A percentile compares a stretch with the other conserved stretches of the same genome.
Conservation (phyloP, 2,888 invertebrate genomes). For the Harpalus rubripes region DNA sequence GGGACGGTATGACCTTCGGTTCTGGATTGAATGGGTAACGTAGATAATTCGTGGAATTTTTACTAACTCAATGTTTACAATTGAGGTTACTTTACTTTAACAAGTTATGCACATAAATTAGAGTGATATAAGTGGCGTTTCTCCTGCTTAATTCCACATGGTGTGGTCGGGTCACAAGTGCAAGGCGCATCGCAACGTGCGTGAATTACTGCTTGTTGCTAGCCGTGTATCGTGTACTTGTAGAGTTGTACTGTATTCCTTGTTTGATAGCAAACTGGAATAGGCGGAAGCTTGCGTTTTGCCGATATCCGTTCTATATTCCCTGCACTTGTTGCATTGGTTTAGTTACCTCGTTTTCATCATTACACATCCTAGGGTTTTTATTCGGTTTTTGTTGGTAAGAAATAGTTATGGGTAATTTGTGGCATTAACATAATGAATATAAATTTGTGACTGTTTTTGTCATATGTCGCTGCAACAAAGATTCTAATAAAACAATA, state of each 20-base stretch:
- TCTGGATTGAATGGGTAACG: too few relatives aligned
- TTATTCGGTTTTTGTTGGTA: background rate
- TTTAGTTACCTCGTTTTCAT: slow-evolving; percentile 50
- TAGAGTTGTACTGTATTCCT: slow-evolving; percentile 31
- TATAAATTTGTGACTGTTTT: background rate
- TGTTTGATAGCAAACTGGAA: slow-evolving; percentile 63
- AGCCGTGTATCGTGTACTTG: slow-evolving; percentile 17
- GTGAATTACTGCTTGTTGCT: slow-evolving; percentile 52
- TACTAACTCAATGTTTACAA: too few relatives aligned
- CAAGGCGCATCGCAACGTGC: background rate
- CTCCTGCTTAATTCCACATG: background rate
- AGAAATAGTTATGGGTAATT: background rate
- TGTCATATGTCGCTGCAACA: background rate
- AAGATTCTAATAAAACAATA: background rate
- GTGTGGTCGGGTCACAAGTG: slow-evolving; percentile 11
- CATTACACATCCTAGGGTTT: background rate
- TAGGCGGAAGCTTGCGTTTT: slow-evolving; percentile 59
- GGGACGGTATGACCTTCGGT: too few relatives aligned
- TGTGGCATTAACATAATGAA: background rate
- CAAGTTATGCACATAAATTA: too few relatives aligned
- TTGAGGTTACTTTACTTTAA: too few relatives aligned
- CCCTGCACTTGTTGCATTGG: slow-evolving; percentile 36
- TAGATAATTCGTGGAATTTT: too few relatives aligned
- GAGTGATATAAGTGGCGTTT: background rate
- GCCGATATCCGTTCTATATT: slow-evolving; percentile 65